phyloP scores from a whole-genome alignment of 53 echinoderm and acorn worm genomes.

The Glandiceps talaboti region DNA sequence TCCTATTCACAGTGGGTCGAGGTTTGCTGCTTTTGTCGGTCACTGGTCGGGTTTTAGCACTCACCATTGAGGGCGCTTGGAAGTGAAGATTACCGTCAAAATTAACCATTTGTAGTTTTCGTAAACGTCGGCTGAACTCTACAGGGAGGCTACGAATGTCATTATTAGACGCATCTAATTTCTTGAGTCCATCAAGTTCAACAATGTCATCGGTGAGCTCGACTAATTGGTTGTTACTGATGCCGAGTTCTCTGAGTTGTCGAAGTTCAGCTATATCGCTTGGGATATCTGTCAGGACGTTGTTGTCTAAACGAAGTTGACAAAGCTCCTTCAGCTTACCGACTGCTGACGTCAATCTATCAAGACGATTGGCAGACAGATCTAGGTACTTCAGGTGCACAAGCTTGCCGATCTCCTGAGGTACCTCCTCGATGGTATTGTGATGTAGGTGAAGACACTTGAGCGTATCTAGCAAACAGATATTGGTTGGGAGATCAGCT shows the following conservation, averaged over 20 bases:
- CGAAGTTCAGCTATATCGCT: background rate
- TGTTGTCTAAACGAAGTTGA: background rate
- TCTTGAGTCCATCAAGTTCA: background rate
- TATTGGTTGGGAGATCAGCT: background rate
- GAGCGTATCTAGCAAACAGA: background rate
- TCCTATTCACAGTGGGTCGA: too few species aligned
- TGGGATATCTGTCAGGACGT: background rate
- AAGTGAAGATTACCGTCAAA: background rate
- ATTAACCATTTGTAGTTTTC: background rate
- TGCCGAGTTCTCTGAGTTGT: background rate
- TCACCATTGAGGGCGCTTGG: background rate
- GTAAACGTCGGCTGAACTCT: background rate
- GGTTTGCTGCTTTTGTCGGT: too few species aligned
- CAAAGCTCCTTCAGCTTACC: background rate
- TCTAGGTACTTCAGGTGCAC: background rate
- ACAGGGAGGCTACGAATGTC: background rate
- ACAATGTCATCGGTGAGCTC: background rate
- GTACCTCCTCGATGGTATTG: background rate
- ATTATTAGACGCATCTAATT: background rate
- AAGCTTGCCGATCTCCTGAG: background rate
- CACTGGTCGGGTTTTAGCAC: background rate
- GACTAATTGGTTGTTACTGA: background rate
- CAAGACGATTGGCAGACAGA: background rate
- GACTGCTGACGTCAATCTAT: background rate
- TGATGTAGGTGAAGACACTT: background rate